Conservation (phyloP, 2,888 invertebrate species). For the Ormia ochracea region DNA sequence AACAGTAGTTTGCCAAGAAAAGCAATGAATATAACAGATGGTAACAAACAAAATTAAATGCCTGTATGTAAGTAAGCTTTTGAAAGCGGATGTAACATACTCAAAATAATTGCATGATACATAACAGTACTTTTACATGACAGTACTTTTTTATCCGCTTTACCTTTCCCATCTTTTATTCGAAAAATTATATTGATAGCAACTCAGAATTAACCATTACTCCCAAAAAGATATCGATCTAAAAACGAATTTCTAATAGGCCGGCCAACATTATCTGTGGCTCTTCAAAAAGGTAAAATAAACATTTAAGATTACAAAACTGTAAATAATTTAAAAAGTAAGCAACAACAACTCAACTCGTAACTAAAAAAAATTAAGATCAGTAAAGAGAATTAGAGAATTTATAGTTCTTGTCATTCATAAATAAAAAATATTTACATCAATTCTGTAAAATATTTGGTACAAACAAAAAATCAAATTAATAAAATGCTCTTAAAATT, state of each 20-base stretch:
- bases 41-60: not conserved
- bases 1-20: not conserved
- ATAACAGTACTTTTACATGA: not conserved
- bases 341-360: not conserved
- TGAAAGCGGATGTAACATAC: not conserved
- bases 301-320: too few species aligned
- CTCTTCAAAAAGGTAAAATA: too few species aligned
- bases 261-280: too few species aligned
- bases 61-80: not conserved
- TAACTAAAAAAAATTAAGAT: not conserved
- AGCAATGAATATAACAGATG: not conserved
- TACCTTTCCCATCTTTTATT: too few species aligned
- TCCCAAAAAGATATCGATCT: too few species aligned
- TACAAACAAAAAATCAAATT: slow-evolving; percentile 15
- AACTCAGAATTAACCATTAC: too few species aligned
- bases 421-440: slow-evolving; percentile 22
- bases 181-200: too few species aligned
- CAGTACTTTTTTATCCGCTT: too few species aligned
- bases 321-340: not conserved
- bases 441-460: slow-evolving; percentile 11
- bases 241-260: too few species aligned
- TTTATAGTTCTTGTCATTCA: not conserved
- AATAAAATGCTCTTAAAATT: slow-evolving; percentile 13
- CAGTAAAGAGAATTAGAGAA: not conserved
- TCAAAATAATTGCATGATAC: not conserved